Evolutionary conservation across 1,140 invertebrate species (phyloP).

Genomic region (Macrostomum lignano): DNA sequence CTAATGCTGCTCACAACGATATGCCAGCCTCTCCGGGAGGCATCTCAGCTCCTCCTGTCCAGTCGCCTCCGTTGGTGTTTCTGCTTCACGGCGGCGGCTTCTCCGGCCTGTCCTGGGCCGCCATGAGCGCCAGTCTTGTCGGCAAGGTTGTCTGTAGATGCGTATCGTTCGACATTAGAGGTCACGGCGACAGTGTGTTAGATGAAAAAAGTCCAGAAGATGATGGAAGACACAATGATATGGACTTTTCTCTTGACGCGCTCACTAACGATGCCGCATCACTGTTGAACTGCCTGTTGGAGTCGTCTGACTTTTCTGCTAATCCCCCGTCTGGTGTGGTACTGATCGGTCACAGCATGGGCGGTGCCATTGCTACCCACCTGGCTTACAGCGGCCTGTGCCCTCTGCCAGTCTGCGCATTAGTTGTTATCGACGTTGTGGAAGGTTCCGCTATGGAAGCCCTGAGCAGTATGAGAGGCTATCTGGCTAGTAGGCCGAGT

Average conservation of each 20-base stretch:
- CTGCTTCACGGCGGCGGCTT: conserved; percentile 83
- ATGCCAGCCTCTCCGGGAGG: too few relatives aligned
- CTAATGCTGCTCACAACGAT: too few relatives aligned
- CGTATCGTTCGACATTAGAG: conserved; percentile 57
- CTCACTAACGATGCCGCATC: too few relatives aligned
- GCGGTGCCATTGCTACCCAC: conserved; percentile 67
- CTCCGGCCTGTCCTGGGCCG: conserved; percentile 63
- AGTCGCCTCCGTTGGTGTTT: too few relatives aligned
- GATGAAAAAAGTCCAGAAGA: too few relatives aligned
- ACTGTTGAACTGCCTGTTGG: too few relatives aligned
- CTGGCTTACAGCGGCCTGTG: conserved; percentile 35
- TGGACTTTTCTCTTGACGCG: too few relatives aligned
- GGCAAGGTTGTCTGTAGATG: conserved; percentile 46
- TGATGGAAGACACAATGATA: too few relatives aligned
- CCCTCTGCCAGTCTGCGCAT: conserved; percentile 38
- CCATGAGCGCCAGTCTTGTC: conserved; percentile 33
- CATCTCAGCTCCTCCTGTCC: too few relatives aligned
- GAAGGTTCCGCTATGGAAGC: conserved; percentile 69
- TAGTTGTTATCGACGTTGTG: conserved; percentile 82
- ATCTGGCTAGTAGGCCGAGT: conserved; percentile 54
- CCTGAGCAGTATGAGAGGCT: conserved; percentile 68
- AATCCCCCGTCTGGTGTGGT: too few relatives aligned
- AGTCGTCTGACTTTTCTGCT: too few relatives aligned
- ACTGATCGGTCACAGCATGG: conserved; percentile 76
- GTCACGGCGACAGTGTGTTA: too few relatives aligned